A percentile compares a stretch with the other conserved stretches of the same genome.
Evolutionary conservation across 2,113 vertebrate species (phyloP).

Genomic region (Rhinolophus sinicus): DNA sequence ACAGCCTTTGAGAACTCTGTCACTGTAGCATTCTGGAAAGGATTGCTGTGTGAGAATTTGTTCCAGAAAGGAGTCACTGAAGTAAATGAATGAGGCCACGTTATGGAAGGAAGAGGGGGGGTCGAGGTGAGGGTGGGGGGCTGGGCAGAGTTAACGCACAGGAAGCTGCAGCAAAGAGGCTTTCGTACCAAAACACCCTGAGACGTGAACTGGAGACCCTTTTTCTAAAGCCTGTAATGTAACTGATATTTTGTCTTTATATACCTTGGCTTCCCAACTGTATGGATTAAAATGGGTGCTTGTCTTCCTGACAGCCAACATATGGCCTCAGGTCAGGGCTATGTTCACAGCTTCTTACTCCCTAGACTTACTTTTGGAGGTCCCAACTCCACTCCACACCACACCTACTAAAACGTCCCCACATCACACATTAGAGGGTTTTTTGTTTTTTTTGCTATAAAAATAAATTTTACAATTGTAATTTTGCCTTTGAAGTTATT

Average conservation of each 20-base stretch:
- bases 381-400: background rate
- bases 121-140: background rate
- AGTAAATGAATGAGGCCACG: background rate
- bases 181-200: background rate
- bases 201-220: background rate
- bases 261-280: background rate
- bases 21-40: slow-evolving; percentile 62
- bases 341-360: background rate
- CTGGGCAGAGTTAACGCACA: background rate
- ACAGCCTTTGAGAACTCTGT: slow-evolving; percentile 67
- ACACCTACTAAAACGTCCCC: background rate
- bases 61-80: slow-evolving; percentile 56
- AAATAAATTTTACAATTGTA: slow-evolving; percentile 40
- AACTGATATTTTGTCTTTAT: background rate
- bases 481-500: slow-evolving; percentile 57
- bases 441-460: background rate
- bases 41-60: background rate
- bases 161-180: background rate
- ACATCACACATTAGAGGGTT: background rate
- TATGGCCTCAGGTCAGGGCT: background rate
- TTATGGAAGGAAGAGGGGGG: background rate
- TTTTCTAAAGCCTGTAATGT: background rate
- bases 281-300: background rate
- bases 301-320: background rate
- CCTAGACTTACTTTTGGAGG: background rate